A percentile compares a stretch with the other conserved stretches of the same genome.
phyloP scores from a whole-genome alignment of 2,888 invertebrate genomes.

The Pristionchus maxplancki region DNA sequence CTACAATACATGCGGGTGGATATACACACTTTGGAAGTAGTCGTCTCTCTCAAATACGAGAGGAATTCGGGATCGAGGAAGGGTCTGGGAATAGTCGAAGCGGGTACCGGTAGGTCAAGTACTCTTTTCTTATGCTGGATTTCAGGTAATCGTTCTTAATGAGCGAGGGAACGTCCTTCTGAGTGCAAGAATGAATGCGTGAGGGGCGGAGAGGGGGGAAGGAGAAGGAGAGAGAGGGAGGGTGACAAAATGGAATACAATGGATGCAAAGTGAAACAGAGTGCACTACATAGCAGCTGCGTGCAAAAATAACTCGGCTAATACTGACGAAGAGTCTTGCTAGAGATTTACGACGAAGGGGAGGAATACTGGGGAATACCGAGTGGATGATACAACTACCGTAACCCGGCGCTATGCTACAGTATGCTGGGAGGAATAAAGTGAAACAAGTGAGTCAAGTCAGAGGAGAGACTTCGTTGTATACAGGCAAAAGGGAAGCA shows the following conservation, averaged over 20 bases:
- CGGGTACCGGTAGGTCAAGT: slow-evolving; percentile 1
- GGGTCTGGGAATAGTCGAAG: background rate
- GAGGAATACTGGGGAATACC: background rate
- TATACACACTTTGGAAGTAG: slow-evolving; percentile 15
- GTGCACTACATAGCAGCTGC: background rate
- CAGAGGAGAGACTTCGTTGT: background rate
- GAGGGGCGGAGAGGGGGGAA: background rate
- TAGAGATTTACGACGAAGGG: background rate
- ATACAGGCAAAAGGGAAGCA: slow-evolving; percentile 12
- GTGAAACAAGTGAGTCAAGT: background rate
- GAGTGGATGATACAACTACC: slow-evolving; percentile 13
- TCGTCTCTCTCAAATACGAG: background rate
- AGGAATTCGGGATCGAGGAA: background rate
- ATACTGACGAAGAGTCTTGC: background rate
- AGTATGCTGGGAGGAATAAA: background rate
- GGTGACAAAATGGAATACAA: background rate
- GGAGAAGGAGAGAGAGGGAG: background rate
- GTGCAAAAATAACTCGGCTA: background rate
- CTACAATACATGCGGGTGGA: slow-evolving; percentile 19
- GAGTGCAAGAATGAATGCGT: background rate
- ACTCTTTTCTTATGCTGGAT: slow-evolving; percentile 27
- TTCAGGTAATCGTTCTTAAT: background rate
- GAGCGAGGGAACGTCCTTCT: slow-evolving; percentile 37
- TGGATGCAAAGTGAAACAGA: background rate
- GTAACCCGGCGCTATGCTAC: slow-evolving; percentile 28